Percentiles rank a stretch among this genome's conserved stretches.
Evolutionary conservation across 2,113 vertebrate genomes (phyloP).

Genomic region (Sisor rabdophorus): DNA sequence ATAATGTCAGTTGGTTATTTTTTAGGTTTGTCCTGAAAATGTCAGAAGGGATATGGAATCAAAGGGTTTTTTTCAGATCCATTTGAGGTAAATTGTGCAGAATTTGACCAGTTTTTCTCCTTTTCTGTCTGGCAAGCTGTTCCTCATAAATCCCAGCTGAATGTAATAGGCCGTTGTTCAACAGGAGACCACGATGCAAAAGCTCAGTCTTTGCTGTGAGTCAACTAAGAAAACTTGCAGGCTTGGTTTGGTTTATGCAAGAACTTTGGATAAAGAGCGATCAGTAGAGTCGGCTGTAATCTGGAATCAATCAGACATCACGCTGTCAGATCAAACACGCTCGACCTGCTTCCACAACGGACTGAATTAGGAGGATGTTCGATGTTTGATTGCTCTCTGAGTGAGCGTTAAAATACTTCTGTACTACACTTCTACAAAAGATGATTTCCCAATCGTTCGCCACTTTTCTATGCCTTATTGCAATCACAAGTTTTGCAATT

Average conservation of each 20-base stretch:
- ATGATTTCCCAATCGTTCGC: background rate
- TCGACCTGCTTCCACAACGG: background rate
- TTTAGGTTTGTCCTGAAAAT: background rate
- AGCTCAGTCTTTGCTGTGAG: background rate
- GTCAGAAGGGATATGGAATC: background rate
- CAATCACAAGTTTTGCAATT: background rate
- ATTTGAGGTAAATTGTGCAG: slow-evolving; percentile 7
- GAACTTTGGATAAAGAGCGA: slow-evolving; percentile 6
- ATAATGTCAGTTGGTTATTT: background rate
- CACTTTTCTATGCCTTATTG: background rate
- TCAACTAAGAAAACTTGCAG: slow-evolving; percentile 13
- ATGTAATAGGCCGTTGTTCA: background rate
- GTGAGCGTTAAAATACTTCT: slow-evolving; percentile 15
- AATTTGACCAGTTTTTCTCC: background rate
- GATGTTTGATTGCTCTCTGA: background rate
- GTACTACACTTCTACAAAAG: background rate
- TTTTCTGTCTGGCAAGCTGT: background rate
- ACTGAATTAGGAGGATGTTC: background rate
- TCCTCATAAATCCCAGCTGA: background rate
- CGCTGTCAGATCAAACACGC: slow-evolving; percentile 20
- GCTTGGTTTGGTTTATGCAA: slow-evolving; percentile 27
- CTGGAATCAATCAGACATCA: slow-evolving; percentile 28
- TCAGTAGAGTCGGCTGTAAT: background rate
- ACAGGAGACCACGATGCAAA: background rate
- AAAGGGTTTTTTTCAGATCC: background rate